Conservation (phyloP, 1,140 invertebrate species). For the Monochamus saltuarius region DNA sequence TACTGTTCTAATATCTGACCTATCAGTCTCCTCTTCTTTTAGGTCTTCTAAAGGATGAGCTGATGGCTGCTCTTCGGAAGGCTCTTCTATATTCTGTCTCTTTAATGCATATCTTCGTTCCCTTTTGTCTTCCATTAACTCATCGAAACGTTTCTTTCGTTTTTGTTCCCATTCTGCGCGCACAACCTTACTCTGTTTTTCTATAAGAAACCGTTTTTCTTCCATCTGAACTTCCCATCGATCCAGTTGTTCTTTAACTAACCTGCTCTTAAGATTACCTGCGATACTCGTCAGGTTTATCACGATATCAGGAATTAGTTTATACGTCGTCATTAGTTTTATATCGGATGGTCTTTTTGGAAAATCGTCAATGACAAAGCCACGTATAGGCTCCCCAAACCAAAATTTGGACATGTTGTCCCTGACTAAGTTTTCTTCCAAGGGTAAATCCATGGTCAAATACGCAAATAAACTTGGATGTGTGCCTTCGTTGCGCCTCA, state of each 20-base stretch:
- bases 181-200: slow-evolving; percentile 41
- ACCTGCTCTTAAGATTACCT: slow-evolving; percentile 44
- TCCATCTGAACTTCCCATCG: slow-evolving; percentile 47
- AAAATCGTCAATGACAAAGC: slow-evolving; percentile 60
- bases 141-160: slow-evolving; percentile 36
- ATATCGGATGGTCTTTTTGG: slow-evolving; percentile 56
- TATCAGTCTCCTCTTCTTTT: slow-evolving; percentile 20
- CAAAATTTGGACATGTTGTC: slow-evolving; percentile 54
- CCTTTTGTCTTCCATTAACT: slow-evolving; percentile 34
- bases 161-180: slow-evolving; percentile 36
- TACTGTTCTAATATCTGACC: slow-evolving; percentile 11
- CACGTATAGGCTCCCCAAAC: slow-evolving; percentile 55
- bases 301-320: slow-evolving; percentile 58
- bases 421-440: slow-evolving; percentile 49
- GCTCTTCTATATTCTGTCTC: slow-evolving; percentile 19
- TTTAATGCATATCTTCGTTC: slow-evolving; percentile 37
- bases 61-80: not conserved
- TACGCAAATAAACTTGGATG: slow-evolving; percentile 45
- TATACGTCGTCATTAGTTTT: slow-evolving; percentile 53
- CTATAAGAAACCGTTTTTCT: slow-evolving; percentile 43
- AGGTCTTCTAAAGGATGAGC: slow-evolving; percentile 4
- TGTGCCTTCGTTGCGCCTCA: slow-evolving; percentile 2
- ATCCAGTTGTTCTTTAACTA: slow-evolving; percentile 36
- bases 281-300: slow-evolving; percentile 52
- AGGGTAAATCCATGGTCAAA: slow-evolving; percentile 48